phyloP scores from a whole-genome alignment of 92 coral and sea anemone genomes.

The Hydrozoanthus gracilis region DNA sequence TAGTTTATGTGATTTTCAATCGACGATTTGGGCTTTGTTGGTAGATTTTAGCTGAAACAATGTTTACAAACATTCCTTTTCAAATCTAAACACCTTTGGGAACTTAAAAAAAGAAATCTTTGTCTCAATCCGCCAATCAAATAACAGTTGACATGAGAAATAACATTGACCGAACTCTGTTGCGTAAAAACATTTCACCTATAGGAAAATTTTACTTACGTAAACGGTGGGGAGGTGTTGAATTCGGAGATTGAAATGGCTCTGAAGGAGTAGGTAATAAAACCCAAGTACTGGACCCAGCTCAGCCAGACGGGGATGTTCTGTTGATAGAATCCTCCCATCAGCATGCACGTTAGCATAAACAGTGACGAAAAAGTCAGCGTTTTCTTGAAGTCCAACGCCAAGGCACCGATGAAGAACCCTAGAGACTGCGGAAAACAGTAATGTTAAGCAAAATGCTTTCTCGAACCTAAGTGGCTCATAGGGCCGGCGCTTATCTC shows the following conservation, averaged over 20 bases:
- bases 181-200: not conserved
- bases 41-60: too few species aligned
- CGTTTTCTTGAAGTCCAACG: constrained; percentile 82
- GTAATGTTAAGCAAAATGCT: not conserved
- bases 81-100: too few species aligned
- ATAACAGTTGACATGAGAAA: not conserved
- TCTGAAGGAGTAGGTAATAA: constrained; percentile 71
- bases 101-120: too few species aligned
- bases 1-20: too few species aligned
- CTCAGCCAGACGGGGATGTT: constrained; percentile 84
- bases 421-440: constrained; percentile 75
- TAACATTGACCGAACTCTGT: not conserved
- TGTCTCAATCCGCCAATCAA: too few species aligned
- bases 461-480: too few species aligned
- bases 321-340: constrained; percentile 89
- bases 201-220: constrained; percentile 44
- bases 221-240: constrained; percentile 70
- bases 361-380: constrained; percentile 75
- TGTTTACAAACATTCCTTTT: too few species aligned
- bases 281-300: constrained; percentile 78
- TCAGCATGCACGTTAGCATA: constrained; percentile 76
- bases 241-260: constrained; percentile 76
- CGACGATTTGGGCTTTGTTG: too few species aligned
- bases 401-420: constrained; percentile 82
- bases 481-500: too few species aligned